Percentiles rank a stretch among this genome's conserved stretches.
phyloP scores from a whole-genome alignment of 2,888 invertebrate species.

The Ellobium chinense region DNA sequence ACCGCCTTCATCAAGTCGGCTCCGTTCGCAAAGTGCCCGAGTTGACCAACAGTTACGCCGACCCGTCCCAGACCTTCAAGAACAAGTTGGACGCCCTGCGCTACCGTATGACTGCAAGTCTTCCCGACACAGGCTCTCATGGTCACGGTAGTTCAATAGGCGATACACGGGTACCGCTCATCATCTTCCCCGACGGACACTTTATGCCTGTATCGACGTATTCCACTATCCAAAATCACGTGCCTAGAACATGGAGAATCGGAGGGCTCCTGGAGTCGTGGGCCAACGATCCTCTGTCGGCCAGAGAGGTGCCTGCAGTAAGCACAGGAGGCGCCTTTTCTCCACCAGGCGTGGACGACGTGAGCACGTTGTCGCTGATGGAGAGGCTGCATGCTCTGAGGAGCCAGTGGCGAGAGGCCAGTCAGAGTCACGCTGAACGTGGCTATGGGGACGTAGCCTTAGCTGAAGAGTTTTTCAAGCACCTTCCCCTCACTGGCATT shows the following conservation, averaged over 20 bases:
- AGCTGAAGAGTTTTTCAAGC: slow-evolving; percentile 21
- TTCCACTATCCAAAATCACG: slow-evolving; percentile 2
- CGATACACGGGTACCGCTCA: not conserved
- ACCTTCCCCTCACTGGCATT: slow-evolving; percentile 13
- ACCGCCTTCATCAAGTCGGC: slow-evolving; percentile 14
- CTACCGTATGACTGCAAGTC: slow-evolving; percentile 21
- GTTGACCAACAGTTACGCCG: not conserved
- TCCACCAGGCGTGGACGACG: not conserved
- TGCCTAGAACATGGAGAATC: slow-evolving; percentile 34
- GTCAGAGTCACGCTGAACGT: not conserved
- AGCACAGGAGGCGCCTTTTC: slow-evolving; percentile 1
- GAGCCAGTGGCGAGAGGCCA: slow-evolving; percentile 21
- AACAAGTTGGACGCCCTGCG: slow-evolving; percentile 20
- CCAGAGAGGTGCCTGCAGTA: slow-evolving; percentile 2
- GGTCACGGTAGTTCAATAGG: slow-evolving; percentile 13
- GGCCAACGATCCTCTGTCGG: not conserved
- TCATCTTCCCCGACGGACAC: slow-evolving; percentile 21
- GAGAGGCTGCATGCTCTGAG: slow-evolving; percentile 11
- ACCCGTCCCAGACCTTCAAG: not conserved
- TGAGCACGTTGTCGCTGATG: slow-evolving; percentile 24
- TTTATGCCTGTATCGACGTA: not conserved
- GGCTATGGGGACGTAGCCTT: not conserved
- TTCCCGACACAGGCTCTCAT: slow-evolving; percentile 13
- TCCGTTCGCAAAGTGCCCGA: not conserved
- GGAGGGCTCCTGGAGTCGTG: slow-evolving; percentile 29